Base-by-base conservation (phyloP, 2,797 vertebrate genomes). In the Tapera naevia region DNA sequence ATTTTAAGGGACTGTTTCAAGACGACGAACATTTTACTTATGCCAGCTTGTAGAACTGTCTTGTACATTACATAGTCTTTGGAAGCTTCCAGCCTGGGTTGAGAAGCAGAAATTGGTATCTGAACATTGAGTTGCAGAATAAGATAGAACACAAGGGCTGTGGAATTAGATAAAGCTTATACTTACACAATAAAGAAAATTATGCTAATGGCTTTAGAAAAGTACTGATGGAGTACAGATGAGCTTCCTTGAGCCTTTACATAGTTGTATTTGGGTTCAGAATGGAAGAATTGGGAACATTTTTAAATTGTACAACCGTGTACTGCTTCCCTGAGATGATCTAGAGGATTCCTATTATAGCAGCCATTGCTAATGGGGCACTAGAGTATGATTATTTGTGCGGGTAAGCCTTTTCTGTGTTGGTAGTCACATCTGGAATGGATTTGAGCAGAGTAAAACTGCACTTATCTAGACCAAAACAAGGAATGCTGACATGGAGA, bases 201-300 rank as follows among this genome's bases (percentile, higher is more conserved):
- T 0, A 15, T 64, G 2, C 25, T 37, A 27, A 24, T 21, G 8
- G 6, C 7, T 71, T 82, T 33, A 33, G 13, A 67, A 67, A 28
- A 17, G 48, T 0, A 0, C 7, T 46, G 61, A 5, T 39, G 16
- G 27, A 51, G 6, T 61, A 23, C 25, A 50, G n/a, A 7, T 72
- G 54, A 82, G 8, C 24, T 41, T 75, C 28, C 10, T 10, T 62
- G 33, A 11, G 30, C 8, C 4, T 81, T 50, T 30, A 1, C 9
- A 2, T 2, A 18, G 33, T 14, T 76, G 4, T 37, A 4, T 11
- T 30, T 27, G 9, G 13, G 5, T 62, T 87, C 51, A 39, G 56
- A 60, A 24, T 39, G 17, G 28, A 73, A 65, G 15, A 7, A 9
- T 9, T 32, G 16, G n/a, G 61, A 73, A 17, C 2, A 13, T 39